A percentile compares a stretch with the other conserved stretches of the same genome.
Conservation (phyloP, 1,140 invertebrate genomes). For the Drosophila fuyamai region DNA sequence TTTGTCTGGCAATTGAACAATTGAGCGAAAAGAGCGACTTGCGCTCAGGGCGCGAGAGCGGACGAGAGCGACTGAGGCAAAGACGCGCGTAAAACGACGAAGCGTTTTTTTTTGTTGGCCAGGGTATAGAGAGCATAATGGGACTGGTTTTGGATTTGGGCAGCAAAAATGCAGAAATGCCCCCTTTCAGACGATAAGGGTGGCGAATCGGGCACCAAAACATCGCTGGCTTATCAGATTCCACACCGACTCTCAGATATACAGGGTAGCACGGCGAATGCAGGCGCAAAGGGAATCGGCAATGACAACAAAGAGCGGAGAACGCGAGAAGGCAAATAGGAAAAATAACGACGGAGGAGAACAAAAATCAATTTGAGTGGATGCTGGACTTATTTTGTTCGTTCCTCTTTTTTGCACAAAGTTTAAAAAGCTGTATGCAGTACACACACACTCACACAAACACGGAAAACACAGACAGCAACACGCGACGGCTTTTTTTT, state of each 20-base stretch:
- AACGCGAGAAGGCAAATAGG: conserved; percentile 76
- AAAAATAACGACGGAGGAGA: conserved; percentile 63
- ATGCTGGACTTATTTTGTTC: conserved; percentile 38
- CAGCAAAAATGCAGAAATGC: conserved; percentile 3
- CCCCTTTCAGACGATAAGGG: conserved; percentile 9
- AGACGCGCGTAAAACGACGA: conserved; percentile 67
- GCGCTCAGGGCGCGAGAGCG: conserved; percentile 36
- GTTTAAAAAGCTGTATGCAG: conserved; percentile 71
- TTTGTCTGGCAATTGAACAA: conserved; percentile 59
- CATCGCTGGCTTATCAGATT: conserved; percentile 12
- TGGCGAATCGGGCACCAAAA: conserved; percentile 10
- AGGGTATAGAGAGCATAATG: conserved; percentile 37
- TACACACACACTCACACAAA: conserved; percentile 37
- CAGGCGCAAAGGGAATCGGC: conserved; percentile 71
- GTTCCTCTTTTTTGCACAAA: conserved; percentile 42
- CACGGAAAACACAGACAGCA: conserved; percentile 49
- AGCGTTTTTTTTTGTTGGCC: conserved; percentile 32
- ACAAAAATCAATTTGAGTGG: conserved; percentile 75
- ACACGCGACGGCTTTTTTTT: conserved; percentile 77
- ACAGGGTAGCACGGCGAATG: conserved; percentile 55
- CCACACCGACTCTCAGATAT: not conserved
- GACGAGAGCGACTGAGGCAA: conserved; percentile 29
- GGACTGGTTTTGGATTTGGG: conserved; percentile 27
- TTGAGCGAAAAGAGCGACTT: conserved; percentile 74
- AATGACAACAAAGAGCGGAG: conserved; percentile 76